Evolutionary conservation across 2,888 invertebrate genomes (phyloP).

Genomic region (Ophion obscuratus): DNA sequence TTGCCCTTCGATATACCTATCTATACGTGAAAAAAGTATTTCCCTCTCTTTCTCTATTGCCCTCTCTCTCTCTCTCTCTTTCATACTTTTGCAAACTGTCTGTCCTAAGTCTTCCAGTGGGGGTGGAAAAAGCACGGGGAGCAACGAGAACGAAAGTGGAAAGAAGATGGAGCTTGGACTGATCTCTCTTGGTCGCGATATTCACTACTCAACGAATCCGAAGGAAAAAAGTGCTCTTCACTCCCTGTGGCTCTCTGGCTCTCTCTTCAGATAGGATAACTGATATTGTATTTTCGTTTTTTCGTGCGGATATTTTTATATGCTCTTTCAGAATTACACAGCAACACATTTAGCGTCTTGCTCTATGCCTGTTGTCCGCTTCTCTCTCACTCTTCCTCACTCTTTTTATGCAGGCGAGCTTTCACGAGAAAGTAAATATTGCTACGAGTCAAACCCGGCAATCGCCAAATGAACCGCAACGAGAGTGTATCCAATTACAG

Average conservation of each 20-base stretch:
- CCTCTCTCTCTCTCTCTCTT: constrained; percentile 61
- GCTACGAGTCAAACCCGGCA: constrained; percentile 17
- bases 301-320: constrained; percentile 68
- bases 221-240: constrained; percentile 17
- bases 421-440: constrained; percentile 52
- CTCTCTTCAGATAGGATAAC: constrained; percentile 28
- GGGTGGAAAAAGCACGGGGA: constrained; percentile 4
- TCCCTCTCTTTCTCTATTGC: too few species aligned
- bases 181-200: constrained; percentile 59
- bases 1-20: constrained; percentile 10
- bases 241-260: constrained; percentile 26
- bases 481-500: constrained; percentile 20
- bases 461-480: constrained; percentile 41
- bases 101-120: constrained; percentile 55
- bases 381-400: not conserved
- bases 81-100: constrained; percentile 74
- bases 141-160: constrained; percentile 33
- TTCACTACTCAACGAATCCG: constrained; percentile 69
- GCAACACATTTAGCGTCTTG: constrained; percentile 36
- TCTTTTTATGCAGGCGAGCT: constrained; percentile 52
- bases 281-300: constrained; percentile 48
- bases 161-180: constrained; percentile 60
- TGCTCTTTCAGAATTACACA: constrained; percentile 58
- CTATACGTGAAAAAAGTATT: constrained; percentile 25
- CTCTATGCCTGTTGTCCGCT: not conserved